These are phyloP conservation scores for Hypanus sabinus DNA, from an alignment of 2,113 vertebrate species.

Conservation along the genomic window DNA sequence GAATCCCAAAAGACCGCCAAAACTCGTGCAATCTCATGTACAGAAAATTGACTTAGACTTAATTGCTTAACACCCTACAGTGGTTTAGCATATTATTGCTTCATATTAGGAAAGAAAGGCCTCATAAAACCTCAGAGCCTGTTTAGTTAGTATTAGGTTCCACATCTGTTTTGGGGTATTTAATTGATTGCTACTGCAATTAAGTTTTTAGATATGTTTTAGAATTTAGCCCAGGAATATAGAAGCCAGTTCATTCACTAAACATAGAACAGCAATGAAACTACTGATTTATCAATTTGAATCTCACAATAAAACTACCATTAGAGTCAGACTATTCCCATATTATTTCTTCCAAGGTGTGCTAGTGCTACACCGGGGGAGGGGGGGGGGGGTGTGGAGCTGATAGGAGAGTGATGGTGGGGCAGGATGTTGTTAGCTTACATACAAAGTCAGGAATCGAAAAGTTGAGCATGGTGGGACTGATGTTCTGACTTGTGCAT, in stretches of 20 bases:
- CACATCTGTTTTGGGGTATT: neutral
- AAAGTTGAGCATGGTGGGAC: no score
- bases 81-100: neutral
- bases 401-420: no score
- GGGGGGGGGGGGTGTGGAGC: no score
- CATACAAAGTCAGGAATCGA: no score
- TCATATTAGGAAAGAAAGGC: neutral
- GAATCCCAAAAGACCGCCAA: neutral
- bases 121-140: neutral
- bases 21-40: neutral
- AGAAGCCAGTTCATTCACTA: neutral
- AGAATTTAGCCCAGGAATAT: neutral
- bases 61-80: neutral
- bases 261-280: neutral
- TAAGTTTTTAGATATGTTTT: neutral
- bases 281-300: neutral
- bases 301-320: neutral
- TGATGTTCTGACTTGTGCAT: no score
- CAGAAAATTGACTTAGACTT: neutral
- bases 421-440: no score
- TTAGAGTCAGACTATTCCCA: neutral
- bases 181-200: neutral
- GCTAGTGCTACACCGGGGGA: no score
- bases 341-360: neutral
- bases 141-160: neutral